A percentile compares a stretch with the other conserved stretches of the same genome.
Conservation (phyloP, 2,888 invertebrate species). For the Heliconius ismenius region DNA sequence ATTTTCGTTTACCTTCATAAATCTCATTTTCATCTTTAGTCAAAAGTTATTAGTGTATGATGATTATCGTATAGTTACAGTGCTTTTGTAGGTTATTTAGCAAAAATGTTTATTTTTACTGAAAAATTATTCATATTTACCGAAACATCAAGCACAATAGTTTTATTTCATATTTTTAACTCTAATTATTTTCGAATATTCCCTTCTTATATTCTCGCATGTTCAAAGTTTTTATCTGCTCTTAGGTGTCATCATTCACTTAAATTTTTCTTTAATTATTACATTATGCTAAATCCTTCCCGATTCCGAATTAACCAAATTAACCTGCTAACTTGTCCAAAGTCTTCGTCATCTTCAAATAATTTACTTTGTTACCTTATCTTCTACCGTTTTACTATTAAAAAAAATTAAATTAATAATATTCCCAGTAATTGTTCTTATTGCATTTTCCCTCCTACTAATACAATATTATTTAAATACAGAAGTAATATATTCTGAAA, state of each 20-base stretch:
- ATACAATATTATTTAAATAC: not conserved
- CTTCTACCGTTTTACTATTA: too few species aligned
- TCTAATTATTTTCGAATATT: slow-evolving; percentile 16
- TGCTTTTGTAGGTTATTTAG: slow-evolving; percentile 8
- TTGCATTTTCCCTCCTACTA: not conserved
- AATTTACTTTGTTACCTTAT: not conserved
- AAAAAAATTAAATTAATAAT: not conserved
- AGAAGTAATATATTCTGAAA: not conserved
- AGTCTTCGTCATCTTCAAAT: slow-evolving; percentile 20
- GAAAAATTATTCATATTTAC: not conserved
- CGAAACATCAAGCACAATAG: slow-evolving; percentile 1
- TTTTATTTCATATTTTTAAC: slow-evolving; percentile 6
- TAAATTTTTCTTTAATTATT: slow-evolving; percentile 10
- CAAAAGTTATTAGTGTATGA: not conserved
- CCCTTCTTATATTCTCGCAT: slow-evolving; percentile 25
- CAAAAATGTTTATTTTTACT: not conserved
- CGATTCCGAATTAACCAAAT: slow-evolving; percentile 31
- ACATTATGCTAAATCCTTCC: slow-evolving; percentile 36
- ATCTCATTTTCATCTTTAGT: slow-evolving; percentile 6
- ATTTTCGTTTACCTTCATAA: not conserved
- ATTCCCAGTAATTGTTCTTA: not conserved
- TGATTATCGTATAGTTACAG: not conserved
- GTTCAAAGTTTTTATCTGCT: slow-evolving; percentile 24
- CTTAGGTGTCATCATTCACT: slow-evolving; percentile 25
- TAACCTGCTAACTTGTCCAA: not conserved